phyloP scores from a whole-genome alignment of 2,888 invertebrate species.

The Lithosia quadra region DNA sequence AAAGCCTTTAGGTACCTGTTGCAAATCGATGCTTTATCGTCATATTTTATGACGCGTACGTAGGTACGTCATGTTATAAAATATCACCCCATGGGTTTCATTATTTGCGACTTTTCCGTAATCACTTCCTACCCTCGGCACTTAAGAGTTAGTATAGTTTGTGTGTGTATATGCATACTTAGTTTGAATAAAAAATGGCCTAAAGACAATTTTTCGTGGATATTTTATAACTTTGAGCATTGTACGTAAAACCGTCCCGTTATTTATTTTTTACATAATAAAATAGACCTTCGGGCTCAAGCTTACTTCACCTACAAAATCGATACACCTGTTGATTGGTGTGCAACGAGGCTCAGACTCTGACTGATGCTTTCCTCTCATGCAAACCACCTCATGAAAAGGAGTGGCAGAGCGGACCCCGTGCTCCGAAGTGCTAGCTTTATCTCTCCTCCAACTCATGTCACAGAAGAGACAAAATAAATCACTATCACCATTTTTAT shows the following conservation, averaged over 20 bases:
- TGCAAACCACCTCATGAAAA: too few species aligned
- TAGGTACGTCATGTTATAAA: neutral
- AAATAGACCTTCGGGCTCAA: neutral
- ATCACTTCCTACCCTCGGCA: neutral
- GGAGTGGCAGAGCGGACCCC: too few species aligned
- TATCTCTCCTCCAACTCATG: too few species aligned
- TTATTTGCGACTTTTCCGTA: neutral
- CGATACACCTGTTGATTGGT: too few species aligned
- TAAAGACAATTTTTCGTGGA: neutral
- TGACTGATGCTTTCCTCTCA: too few species aligned
- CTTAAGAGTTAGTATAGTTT: neutral
- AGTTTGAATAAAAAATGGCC: neutral
- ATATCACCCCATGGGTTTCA: neutral
- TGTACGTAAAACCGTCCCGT: neutral
- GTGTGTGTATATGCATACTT: neutral
- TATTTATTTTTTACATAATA: neutral
- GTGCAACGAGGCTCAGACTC: too few species aligned
- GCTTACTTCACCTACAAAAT: neutral
- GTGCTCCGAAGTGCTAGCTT: too few species aligned
- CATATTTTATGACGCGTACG: neutral
- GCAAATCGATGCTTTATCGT: neutral
- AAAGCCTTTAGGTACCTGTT: neutral
- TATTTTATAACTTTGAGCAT: neutral
- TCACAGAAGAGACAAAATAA: neutral
- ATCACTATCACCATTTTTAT: neutral